Base-by-base conservation (phyloP, 2,888 invertebrate species). In the Exephanes ischioxanthus region DNA sequence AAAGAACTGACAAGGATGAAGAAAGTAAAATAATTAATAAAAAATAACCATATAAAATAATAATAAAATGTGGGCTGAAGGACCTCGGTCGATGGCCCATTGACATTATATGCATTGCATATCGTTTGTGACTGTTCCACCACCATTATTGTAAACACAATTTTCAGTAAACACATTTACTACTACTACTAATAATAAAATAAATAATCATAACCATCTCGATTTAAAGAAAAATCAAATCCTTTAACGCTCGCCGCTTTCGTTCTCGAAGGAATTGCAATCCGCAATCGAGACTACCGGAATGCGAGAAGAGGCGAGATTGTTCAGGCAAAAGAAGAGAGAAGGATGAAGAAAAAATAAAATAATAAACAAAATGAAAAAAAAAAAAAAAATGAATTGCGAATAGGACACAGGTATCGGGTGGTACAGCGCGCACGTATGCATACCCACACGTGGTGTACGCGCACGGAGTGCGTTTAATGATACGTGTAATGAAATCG, bases 401-500 rank as follows among this genome's bases (percentile, higher is more conserved):
- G 66, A 41, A 48, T 55, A 61, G 53, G 37, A 30, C 51, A 68
- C 55, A 71, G 63, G 53, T 81, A 72, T 51, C 63, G 45, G 75
- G 53, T 55, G 45, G 58, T 71, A 53, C 73, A 84, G 72, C 70
- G 67, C 67, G 73, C 61, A 41, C 48, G 26, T 53, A 71, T 73
- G 76, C 55, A 58, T 70, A 75, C 79, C 61, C 73, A 78, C 72
- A 87, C 85, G 83, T 83, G 81, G 80, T 80, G 48, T 82, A 72
- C 79, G 66, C 75, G 75, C 75, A 87, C 87, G 88, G 86, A 89
- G 86, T 89, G 88, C 85, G 89, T 89, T 90, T 90, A 91, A 91
- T 87, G 89, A 90, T 88, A 89, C 90, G 89, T 90, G 90, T 91
- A 92, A 93, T 90, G 91, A 92, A 92, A 93, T 90, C 89, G 89